Evolutionary conservation across 2,888 invertebrate genomes (phyloP), one percentile per base, ranked within the genome.

Genomic region (Lochmaea crataegi): DNA sequence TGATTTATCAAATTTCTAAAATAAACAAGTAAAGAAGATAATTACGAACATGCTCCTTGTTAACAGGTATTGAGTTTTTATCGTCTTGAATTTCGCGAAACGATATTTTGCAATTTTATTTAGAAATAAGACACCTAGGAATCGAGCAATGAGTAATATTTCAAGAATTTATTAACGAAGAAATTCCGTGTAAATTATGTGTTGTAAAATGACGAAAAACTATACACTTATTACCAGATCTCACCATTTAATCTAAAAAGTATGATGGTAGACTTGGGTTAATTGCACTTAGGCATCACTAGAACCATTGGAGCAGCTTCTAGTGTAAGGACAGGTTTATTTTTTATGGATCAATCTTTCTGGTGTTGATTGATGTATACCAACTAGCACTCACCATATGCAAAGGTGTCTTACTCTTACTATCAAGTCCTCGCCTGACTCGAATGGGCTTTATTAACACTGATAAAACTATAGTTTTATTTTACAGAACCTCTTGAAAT

Each of bases 1-100:
- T 65, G 26, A 45, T 65, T 70, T 70, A 70, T 70, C 70, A 70
- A 70, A 70, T 57, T 65, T 70, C 57, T 22, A 53, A 53, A 53
- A 53, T 70, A 57, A 64, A 45, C 48, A 41, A 65, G 18, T 56
- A 7, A 12, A 61, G 61, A 18, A 51, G 60, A 60, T 68, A 16
- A 68, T 58, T 45, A 51, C 51, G n/a, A n/a, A 16, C 51, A 45
- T 45, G 45, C 11, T 57, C 41, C 48, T 68, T 48, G 68, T 68
- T 68, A 60, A 60, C 18, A 64, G 16, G 41, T 58, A 32, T 58
- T 26, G 26, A 58, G 57, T 22, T 57, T 57, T 57, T 57, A 38
- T 38, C 32, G 32, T 12, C 4, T 57, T 14, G 18, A 48, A 48
- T 14, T n/a, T n/a, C 2, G n/a, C n/a, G 48, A 48, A 7, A 48